Evolutionary conservation across 2,797 vertebrate genomes (phyloP), one percentile per base, ranked within the genome.

Genomic region (Megaceryle alcyon): DNA sequence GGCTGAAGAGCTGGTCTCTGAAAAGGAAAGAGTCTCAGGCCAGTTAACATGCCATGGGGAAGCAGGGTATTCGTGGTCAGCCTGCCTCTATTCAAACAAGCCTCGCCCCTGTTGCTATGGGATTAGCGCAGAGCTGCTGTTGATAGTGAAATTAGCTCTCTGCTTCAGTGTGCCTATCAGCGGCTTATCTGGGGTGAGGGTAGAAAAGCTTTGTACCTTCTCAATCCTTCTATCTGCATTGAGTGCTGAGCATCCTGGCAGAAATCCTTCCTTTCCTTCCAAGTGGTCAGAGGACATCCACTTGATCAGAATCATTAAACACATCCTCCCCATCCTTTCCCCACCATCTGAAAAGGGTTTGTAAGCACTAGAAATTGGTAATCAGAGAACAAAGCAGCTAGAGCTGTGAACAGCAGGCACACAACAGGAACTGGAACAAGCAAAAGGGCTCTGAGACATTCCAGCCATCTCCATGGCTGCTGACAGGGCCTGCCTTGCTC

Each of bases 1-100:
- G 21, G 99, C 98, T 1, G 98, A 99, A 5, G 98, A 99, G 39
- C 99, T 99, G 81, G 98, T 99, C 97, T 99, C 99, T 99, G 98
- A 13, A 98, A 97, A 92, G 70, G 37, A 86, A 60, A 76, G 68
- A 73, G 33, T 43, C 53, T 82, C 23, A 69, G 44, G 68, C 19
- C 86, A 95, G 80, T 97, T 84, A 96, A 35, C 5, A 57, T 28
- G 53, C 48, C 60, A 66, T 3, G 12, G 14, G 43, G 57, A 79
- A 37, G 25, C 5, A 20, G 9, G 7, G 3, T 9, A 21, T 7
- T 7, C 21, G 49, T 89, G 64, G 51, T 48, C 82, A 88, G 60
- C 79, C 80, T 93, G 56, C 57, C 75, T 66, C 77, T 89, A 57
- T 26, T 79, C 77, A 83, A 92, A 83, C 35, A 90, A 81, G 64